Evolutionary conservation across 2,797 vertebrate genomes (phyloP).

Genomic region (Carcharodon carcharias): DNA sequence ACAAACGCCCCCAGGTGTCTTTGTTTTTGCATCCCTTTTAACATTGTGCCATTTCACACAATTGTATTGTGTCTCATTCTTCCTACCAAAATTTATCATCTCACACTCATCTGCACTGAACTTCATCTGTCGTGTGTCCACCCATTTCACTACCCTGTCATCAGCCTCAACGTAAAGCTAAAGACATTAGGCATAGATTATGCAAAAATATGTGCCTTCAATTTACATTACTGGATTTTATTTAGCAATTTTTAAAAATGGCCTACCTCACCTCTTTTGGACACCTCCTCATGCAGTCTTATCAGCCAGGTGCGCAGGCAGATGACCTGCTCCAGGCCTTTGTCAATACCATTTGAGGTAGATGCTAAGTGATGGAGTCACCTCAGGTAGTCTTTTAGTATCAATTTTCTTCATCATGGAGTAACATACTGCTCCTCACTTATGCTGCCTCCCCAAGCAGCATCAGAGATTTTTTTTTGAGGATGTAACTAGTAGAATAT

Average conservation of each 20-base stretch:
- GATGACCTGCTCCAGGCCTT: not conserved
- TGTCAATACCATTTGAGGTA: not conserved
- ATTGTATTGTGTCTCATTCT: too few relatives aligned
- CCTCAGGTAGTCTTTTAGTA: not conserved
- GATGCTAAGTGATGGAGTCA: not conserved
- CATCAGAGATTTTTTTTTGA: not conserved
- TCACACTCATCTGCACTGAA: too few relatives aligned
- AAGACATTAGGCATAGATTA: not conserved
- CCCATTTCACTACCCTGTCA: too few relatives aligned
- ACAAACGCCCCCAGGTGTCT: too few relatives aligned
- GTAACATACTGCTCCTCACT: not conserved
- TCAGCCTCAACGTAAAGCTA: not conserved
- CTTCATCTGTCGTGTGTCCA: too few relatives aligned
- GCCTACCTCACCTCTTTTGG: not conserved
- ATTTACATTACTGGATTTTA: not conserved
- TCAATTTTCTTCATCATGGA: not conserved
- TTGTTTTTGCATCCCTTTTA: too few relatives aligned
- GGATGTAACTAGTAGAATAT: too few relatives aligned
- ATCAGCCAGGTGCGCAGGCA: not conserved
- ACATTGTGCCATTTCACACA: too few relatives aligned
- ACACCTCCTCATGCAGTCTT: not conserved
- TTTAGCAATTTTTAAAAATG: not conserved
- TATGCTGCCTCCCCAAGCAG: not conserved
- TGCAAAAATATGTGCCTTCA: not conserved
- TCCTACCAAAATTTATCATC: too few relatives aligned